Evolutionary conservation across 2,888 invertebrate genomes (phyloP).

Genomic region (Ashinkailepas kermadecensis): DNA sequence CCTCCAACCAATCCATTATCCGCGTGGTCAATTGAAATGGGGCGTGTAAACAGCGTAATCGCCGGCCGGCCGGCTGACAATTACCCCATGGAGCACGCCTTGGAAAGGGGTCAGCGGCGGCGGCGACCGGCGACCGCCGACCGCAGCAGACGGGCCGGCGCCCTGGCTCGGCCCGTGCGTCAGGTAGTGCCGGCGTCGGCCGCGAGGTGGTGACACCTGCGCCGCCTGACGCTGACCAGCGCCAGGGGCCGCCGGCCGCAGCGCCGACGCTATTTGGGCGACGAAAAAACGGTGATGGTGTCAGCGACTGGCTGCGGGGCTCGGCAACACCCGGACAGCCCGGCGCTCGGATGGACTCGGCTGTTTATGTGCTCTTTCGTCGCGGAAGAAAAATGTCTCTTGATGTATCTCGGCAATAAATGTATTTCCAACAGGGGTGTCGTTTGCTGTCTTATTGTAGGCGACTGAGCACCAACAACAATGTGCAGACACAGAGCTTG

Average conservation of each 20-base stretch:
- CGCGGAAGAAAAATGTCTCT: no score
- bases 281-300: not conserved
- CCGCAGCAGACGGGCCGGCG: not conserved
- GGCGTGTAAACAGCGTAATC: constrained; percentile 6
- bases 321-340: no score
- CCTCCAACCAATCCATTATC: not conserved
- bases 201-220: not conserved
- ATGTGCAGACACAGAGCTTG: no score
- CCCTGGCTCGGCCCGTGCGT: not conserved
- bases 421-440: no score
- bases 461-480: no score
- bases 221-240: no score
- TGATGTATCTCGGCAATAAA: no score
- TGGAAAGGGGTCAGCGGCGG: not conserved
- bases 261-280: not conserved
- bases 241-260: not conserved
- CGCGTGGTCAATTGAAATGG: not conserved
- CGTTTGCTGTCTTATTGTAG: no score
- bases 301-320: no score
- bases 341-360: no score
- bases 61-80: constrained; percentile 1
- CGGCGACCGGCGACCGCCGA: not conserved
- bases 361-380: no score
- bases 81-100: not conserved
- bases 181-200: not conserved